Conservation (phyloP, 2,113 vertebrate species). For the Gracilinanus agilis region DNA sequence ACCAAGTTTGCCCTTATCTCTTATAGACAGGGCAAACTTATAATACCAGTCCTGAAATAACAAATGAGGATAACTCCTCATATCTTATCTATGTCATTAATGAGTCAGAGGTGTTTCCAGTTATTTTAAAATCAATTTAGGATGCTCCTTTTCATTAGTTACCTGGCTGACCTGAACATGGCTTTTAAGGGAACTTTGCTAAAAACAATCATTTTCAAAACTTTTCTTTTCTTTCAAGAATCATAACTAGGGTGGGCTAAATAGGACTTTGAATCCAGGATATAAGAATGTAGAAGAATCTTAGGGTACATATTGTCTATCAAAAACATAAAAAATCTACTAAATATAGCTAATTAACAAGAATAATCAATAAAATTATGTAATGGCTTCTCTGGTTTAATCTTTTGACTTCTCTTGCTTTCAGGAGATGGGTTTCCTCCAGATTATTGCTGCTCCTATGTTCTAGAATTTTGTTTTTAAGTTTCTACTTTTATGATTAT, state of each 20-base stretch:
- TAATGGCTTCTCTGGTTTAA: background rate
- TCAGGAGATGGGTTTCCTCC: background rate
- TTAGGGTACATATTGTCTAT: background rate
- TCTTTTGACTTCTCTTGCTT: background rate
- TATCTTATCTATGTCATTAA: constrained; percentile 37
- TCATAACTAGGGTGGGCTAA: background rate
- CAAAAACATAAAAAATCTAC: background rate
- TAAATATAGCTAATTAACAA: background rate
- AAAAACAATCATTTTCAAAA: constrained; percentile 23
- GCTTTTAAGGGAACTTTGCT: constrained; percentile 5
- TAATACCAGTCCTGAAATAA: constrained; percentile 22
- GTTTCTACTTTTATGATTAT: background rate
- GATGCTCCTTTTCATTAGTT: constrained; percentile 17
- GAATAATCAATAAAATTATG: background rate
- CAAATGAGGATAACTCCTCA: constrained; percentile 9
- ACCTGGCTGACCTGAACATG: background rate
- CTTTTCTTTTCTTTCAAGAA: background rate
- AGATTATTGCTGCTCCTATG: background rate
- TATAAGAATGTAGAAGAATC: background rate
- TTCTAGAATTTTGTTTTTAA: background rate
- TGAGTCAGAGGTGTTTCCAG: background rate
- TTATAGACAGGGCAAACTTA: constrained; percentile 41
- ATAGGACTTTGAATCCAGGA: background rate
- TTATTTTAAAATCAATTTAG: background rate
- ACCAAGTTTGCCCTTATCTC: constrained; percentile 38